Conservation (phyloP, 1,140 invertebrate species). For the Notospermus geniculatus region DNA sequence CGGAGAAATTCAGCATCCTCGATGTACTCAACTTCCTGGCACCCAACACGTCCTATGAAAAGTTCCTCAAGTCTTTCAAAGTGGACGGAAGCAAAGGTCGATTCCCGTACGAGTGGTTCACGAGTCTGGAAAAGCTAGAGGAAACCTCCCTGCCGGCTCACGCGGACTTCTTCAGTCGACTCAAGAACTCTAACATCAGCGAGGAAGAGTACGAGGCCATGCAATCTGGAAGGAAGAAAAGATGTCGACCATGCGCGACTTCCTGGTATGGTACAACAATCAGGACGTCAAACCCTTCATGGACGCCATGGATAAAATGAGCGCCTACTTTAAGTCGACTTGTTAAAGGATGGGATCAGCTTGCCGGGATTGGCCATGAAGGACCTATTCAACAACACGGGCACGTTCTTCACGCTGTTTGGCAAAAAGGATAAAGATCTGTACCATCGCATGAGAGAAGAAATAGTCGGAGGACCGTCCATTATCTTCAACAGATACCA, state of each 20-base stretch:
- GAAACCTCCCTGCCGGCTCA: conserved; percentile 12
- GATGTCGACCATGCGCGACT: conserved; percentile 24
- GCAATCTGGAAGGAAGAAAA: conserved; percentile 22
- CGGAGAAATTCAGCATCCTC: conserved; percentile 21
- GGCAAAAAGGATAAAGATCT: conserved; percentile 1
- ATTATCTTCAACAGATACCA: conserved; percentile 9
- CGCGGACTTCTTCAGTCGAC: conserved; percentile 17
- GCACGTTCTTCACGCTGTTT: conserved; percentile 1
- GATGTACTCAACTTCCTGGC: conserved; percentile 24
- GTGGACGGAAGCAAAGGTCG: conserved; percentile 24
- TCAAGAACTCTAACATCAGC: conserved; percentile 19
- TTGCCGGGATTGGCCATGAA: conserved; percentile 24
- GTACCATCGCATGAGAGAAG: neutral
- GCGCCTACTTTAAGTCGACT: conserved; percentile 21
- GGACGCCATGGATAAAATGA: conserved; percentile 19
- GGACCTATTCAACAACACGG: conserved; percentile 20
- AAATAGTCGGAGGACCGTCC: neutral
- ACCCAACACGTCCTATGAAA: conserved; percentile 21
- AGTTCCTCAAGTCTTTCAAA: conserved; percentile 27
- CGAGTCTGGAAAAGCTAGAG: conserved; percentile 19
- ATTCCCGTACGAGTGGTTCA: too few relatives aligned
- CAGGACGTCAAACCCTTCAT: conserved; percentile 24
- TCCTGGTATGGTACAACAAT: conserved; percentile 29
- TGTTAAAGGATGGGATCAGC: conserved; percentile 25
- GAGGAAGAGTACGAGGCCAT: conserved; percentile 21